Base-by-base conservation (phyloP, 2,113 vertebrate genomes). In the Protomyctophum bolini region DNA sequence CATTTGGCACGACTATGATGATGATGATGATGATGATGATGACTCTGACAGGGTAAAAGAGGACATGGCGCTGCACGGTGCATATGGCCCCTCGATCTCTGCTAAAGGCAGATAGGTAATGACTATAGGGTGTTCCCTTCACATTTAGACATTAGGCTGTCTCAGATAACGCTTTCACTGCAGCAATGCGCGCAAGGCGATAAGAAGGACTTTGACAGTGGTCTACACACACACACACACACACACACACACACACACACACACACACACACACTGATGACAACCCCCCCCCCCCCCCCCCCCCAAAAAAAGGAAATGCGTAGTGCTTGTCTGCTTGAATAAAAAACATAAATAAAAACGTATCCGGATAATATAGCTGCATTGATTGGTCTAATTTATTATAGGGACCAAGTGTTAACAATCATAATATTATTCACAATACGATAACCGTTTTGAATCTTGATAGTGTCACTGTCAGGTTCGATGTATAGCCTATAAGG, bases 201-300 rank as follows among this genome's bases (percentile, higher is more conserved):
- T 96, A 94, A 96, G 87, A 94, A 96, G 87, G 75, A 76, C 89
- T 87, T 88, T 58, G 6, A 56, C 71, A 75, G 48, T 28, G 33
- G 33, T 41, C 33, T 41, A 6, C 5, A 6, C 5, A 54, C 55
- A 33, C 15, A 50, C 50, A 60, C 41, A 49, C 60, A 54, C 63
- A 6, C 56, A 6, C 56, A 52, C 21, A n/a, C n/a, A n/a, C n/a
- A n/a, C n/a, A 6, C 5, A 6, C 5, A 54, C 55, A 33, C 15
- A 50, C 50, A 60, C 41, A 49, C 60, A 54, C 63, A 6, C 56
- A 6, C 56, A 52, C 21, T 10, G 28, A 51, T 57, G 55, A 58
- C 55, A 8, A 72, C 57, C 21, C 21, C 21, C 21, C 21, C 21
- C 21, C 21, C 21, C 21, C 21, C 21, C 21, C 21, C 21, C 21